phyloP scores from a whole-genome alignment of 2,113 vertebrate genomes.

The Syrrhaptes paradoxus region DNA sequence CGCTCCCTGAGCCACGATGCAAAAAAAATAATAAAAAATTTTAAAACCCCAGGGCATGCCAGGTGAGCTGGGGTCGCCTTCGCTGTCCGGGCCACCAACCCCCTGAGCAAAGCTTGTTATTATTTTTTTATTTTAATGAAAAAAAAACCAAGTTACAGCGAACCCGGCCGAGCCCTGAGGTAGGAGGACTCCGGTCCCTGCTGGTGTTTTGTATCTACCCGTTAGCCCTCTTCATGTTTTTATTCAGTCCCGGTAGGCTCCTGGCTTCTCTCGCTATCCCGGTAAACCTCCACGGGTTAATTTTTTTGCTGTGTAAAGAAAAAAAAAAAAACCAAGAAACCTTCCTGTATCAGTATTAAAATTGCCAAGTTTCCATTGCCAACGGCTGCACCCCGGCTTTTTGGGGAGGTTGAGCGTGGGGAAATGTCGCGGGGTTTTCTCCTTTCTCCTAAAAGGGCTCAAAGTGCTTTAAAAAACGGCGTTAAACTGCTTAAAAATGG shows the following conservation, averaged over 20 bases:
- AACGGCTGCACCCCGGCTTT: background rate
- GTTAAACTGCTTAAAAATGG: background rate
- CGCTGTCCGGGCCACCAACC: background rate
- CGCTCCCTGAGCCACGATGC: fast-evolving
- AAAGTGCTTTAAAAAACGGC: background rate
- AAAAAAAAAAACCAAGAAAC: background rate
- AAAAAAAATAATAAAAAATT: background rate
- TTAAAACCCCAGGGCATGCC: background rate
- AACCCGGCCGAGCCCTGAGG: background rate
- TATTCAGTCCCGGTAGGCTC: background rate
- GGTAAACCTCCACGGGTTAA: background rate
- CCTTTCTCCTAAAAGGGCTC: background rate
- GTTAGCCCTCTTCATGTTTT: fast-evolving
- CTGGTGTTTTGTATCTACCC: background rate
- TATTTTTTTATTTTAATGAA: background rate
- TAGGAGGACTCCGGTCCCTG: background rate
- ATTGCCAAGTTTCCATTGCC: background rate
- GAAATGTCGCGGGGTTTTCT: fast-evolving
- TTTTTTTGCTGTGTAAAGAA: slow-evolving; percentile 12
- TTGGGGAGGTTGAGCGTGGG: fast-evolving
- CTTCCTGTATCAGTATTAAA: slow-evolving; percentile 64
- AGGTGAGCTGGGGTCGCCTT: background rate
- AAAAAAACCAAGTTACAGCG: background rate
- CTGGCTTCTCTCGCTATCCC: background rate
- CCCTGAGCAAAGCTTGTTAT: background rate